These are phyloP conservation scores for Seriola quinqueradiata DNA, from an alignment of 2,113 vertebrate genomes.

Conservation along the genomic window DNA sequence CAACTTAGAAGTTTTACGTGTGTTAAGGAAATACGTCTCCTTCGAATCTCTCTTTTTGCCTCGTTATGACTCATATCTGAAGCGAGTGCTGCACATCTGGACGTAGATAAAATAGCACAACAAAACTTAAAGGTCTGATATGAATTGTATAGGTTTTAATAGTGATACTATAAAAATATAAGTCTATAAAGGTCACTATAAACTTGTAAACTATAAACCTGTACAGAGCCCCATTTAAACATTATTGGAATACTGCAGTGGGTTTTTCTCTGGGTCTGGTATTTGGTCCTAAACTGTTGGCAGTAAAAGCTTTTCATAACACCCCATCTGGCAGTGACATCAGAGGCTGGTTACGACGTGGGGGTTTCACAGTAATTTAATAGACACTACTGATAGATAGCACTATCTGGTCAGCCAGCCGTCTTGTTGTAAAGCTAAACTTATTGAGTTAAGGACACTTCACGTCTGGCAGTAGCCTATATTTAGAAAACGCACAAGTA, in stretches of 20 bases:
- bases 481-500: not conserved
- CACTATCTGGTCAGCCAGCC: not conserved
- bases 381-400: not conserved
- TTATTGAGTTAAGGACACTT: not conserved
- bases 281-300: conserved; percentile 9
- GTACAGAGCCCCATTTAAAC: not conserved
- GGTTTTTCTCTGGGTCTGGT: not conserved
- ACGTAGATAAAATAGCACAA: conserved; percentile 8
- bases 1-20: not conserved
- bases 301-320: conserved; percentile 23
- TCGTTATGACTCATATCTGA: conserved; percentile 26
- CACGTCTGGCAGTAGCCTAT: not conserved
- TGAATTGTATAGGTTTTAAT: conserved; percentile 3
- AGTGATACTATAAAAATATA: conserved; percentile 18
- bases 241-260: conserved; percentile 5
- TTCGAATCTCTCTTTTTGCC: not conserved
- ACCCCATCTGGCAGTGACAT: not conserved
- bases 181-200: conserved; percentile 15
- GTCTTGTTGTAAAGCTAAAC: not conserved
- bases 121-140: not conserved
- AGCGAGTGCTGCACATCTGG: conserved; percentile 1
- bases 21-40: not conserved
- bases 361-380: conserved; percentile 2
- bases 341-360: not conserved
- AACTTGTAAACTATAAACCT: conserved; percentile 16